A percentile compares a stretch with the other conserved stretches of the same genome.
phyloP scores from a whole-genome alignment of 1,140 invertebrate species.

The Andrena cerasifolii region DNA sequence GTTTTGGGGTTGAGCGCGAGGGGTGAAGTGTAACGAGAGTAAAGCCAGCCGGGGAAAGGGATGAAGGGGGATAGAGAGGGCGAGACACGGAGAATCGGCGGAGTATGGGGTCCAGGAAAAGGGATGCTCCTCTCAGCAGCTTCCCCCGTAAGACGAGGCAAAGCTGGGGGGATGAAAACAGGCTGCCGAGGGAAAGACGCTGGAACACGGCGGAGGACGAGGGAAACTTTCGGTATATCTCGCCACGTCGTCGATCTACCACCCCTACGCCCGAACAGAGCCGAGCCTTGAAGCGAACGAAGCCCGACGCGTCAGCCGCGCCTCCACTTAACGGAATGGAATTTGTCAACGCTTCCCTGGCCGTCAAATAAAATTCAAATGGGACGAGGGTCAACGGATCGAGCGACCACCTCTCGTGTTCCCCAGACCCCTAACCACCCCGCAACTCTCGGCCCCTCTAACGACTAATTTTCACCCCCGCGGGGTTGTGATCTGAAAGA shows the following conservation, averaged over 20 bases:
- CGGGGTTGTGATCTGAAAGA: too few relatives aligned
- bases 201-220: neutral
- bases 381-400: constrained; percentile 59
- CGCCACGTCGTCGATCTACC: constrained; percentile 53
- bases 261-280: constrained; percentile 46
- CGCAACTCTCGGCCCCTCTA: neutral
- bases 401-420: neutral
- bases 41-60: constrained; percentile 45
- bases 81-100: constrained; percentile 39
- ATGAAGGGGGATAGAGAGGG: constrained; percentile 27
- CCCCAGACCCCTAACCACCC: too few relatives aligned
- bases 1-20: constrained; percentile 52
- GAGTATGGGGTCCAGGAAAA: constrained; percentile 56
- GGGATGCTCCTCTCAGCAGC: constrained; percentile 61
- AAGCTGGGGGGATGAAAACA: constrained; percentile 31
- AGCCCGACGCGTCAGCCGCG: constrained; percentile 66
- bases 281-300: constrained; percentile 51
- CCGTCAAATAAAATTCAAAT: constrained; percentile 72
- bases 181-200: constrained; percentile 9
- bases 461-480: constrained; percentile 15
- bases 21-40: constrained; percentile 52
- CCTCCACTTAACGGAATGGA: constrained; percentile 70
- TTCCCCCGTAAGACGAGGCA: constrained; percentile 41
- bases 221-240: constrained; percentile 53
- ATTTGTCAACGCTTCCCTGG: constrained; percentile 68